These are phyloP conservation scores for Thecophora atra DNA, from an alignment of 2,888 invertebrate species.

Conservation along the genomic window DNA sequence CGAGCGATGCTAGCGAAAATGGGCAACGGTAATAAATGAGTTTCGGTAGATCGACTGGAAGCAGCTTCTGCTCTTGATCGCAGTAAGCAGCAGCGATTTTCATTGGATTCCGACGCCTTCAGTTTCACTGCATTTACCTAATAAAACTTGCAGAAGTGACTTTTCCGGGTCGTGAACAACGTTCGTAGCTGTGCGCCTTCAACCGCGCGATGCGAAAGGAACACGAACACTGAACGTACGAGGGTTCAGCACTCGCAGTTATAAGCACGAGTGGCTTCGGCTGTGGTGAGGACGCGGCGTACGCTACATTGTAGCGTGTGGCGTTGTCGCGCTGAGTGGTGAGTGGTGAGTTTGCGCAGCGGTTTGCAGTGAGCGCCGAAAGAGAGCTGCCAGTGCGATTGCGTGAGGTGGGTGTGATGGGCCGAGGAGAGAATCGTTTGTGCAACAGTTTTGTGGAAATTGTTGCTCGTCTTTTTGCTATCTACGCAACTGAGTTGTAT, in stretches of 20 bases:
- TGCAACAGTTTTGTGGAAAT: constrained; percentile 26
- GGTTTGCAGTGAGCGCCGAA: no score
- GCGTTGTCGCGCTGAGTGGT: constrained; percentile 13
- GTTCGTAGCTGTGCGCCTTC: not conserved
- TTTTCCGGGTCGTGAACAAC: not conserved
- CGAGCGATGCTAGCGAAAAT: not conserved
- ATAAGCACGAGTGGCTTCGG: constrained; percentile 16
- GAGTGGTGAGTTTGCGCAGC: constrained; percentile 29
- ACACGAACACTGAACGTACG: constrained; percentile 33
- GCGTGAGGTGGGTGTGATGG: not conserved
- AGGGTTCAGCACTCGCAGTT: constrained; percentile 19
- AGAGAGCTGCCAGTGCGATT: constrained; percentile 4
- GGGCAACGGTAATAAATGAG: not conserved
- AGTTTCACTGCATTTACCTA: not conserved
- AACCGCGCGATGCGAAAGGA: constrained; percentile 21
- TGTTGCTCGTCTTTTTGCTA: no score
- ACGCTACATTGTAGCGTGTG: not conserved
- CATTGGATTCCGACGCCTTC: not conserved
- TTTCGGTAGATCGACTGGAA: not conserved
- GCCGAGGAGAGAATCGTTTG: constrained; percentile 11
- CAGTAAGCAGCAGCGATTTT: not conserved
- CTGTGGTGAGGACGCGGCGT: constrained; percentile 4
- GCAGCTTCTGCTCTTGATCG: not conserved
- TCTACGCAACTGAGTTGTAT: not conserved
- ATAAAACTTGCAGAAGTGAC: not conserved